Evolutionary conservation across 2,113 vertebrate genomes (phyloP), one percentile per base, ranked within the genome.

Genomic region (Pongo pygmaeus): DNA sequence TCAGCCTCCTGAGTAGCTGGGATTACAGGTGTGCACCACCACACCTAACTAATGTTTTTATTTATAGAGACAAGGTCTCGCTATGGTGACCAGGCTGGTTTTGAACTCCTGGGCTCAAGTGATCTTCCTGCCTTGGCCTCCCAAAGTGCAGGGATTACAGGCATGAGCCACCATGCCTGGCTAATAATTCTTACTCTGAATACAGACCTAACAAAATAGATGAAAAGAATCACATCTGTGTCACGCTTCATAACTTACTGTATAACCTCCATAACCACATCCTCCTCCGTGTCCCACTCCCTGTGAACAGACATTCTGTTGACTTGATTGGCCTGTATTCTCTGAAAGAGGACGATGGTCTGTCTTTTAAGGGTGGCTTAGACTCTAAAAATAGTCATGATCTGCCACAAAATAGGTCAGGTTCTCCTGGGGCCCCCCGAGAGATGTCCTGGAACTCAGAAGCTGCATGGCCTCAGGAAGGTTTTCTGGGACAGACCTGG

Each of bases 351-450:
- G 48, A 67, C 11, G 78, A 84, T 7, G 18, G 32, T 40, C n/a
- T 78, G 50, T 50, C 93, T 92, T 88, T 86, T 72, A 95, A 64
- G 55, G 5, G 35, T 59, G 72, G 55, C 23, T 86, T 80, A 88
- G n/a, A 50, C 57, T 84, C 96, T 96, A 97, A 97, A 98, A 96
- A 98, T 97, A 98, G 93, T 79, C 27, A 35, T 30, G 14, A 95
- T 77, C 85, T 43, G 46, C 80, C 89, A 93, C 64, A 86, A 98
- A 98, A 91, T 97, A 91, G 97, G 94, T 84, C 96, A 92, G 57
- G 79, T 89, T 85, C 50, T 89, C 70, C 17, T 89, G 59, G 43
- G 64, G 25, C 35, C 86, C 95, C 96, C 1, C 3, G n/a, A 84
- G 97, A 94, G 87, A 87, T 64, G 35, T 78, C 89, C 94, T 90